Evolutionary conservation across 2,888 invertebrate species (phyloP).

Genomic region (Scrobipalpa costella): DNA sequence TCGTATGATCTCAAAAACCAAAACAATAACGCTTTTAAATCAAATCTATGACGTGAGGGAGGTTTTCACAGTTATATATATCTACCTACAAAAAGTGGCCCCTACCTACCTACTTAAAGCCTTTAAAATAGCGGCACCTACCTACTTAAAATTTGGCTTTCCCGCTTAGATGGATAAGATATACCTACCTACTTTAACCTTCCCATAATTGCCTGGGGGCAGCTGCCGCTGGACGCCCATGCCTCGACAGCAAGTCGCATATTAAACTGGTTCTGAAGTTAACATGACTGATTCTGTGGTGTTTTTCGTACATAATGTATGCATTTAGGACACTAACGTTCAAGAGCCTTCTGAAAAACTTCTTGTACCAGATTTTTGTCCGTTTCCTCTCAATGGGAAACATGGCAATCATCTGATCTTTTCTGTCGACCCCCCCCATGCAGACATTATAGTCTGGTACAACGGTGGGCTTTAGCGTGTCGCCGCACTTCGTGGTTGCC

Average conservation of each 20-base stretch:
- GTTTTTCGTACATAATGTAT: neutral
- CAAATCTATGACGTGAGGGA: no score
- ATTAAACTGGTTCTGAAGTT: neutral
- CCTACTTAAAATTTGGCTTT: neutral
- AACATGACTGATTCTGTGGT: neutral
- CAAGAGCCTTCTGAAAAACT: conserved; percentile 30
- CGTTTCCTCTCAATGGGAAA: conserved; percentile 33
- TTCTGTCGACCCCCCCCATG: conserved; percentile 31
- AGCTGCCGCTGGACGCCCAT: neutral
- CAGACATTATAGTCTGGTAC: no score
- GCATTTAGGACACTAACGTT: conserved; percentile 21
- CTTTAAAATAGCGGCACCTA: neutral
- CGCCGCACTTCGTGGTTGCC: conserved; percentile 21
- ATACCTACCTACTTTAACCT: neutral
- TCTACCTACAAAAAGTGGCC: no score
- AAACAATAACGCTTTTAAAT: no score
- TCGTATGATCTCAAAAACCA: no score
- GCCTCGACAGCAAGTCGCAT: neutral
- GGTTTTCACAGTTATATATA: no score
- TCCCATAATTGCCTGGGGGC: neutral
- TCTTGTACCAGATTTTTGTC: conserved; percentile 31
- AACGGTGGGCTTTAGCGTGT: conserved; percentile 21
- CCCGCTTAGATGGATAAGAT: neutral
- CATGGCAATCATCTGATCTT: conserved; percentile 33
- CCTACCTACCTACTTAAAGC: neutral